Conservation (phyloP, 2,113 vertebrate species). For the Emydocephalus ijimae region DNA sequence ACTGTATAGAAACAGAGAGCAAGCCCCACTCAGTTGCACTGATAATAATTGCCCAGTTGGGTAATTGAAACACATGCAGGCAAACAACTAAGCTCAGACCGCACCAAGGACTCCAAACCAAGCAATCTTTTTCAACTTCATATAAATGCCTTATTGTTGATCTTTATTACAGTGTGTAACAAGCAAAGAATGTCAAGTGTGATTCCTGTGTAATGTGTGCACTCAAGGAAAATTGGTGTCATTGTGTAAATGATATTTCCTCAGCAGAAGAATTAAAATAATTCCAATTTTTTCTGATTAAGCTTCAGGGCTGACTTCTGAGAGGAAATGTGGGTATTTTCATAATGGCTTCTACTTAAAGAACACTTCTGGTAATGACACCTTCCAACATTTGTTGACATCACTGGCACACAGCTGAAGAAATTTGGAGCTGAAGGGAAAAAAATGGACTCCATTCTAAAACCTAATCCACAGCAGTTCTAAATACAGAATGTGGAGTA, state of each 20-base stretch:
- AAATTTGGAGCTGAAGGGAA: background rate
- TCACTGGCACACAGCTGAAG: background rate
- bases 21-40: background rate
- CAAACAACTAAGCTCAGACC: background rate
- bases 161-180: background rate
- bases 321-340: background rate
- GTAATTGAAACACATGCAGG: background rate
- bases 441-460: background rate
- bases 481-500: background rate
- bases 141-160: background rate
- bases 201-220: background rate
- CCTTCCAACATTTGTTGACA: background rate
- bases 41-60: background rate
- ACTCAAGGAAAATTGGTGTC: background rate
- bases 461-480: background rate
- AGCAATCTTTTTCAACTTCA: background rate
- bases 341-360: background rate
- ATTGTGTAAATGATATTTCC: background rate
- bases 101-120: background rate
- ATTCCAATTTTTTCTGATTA: background rate
- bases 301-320: background rate
- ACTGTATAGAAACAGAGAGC: background rate
- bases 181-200: background rate
- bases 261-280: background rate
- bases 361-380: background rate